Evolutionary conservation across 2,888 invertebrate genomes (phyloP), one percentile per base, ranked within the genome.

Genomic region (Notodonta dromedarius): DNA sequence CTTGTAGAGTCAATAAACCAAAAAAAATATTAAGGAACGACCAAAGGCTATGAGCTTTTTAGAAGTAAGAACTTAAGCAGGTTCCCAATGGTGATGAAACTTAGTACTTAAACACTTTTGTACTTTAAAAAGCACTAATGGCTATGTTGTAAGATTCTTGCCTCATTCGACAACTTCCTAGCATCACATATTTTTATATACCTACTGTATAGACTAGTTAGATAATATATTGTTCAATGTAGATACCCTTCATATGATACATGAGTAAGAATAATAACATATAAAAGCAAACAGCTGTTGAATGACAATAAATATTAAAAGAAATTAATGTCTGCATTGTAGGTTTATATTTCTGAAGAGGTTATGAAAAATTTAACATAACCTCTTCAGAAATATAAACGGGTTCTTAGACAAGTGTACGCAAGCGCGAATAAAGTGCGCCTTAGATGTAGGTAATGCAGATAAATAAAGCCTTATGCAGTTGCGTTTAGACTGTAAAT

Each of bases 11-110:
- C 78, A 77, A 78, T 85, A 78, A 85, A 89, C 88, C 89, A 90
- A 91, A 89, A 87, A 76, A 66, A 64, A 84, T 79, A 75, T 75
- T 82, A 81, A 82, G 74, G 78, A 85, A 86, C 88, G 91, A 92
- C 92, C 91, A 93, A 93, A 92, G 76, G 93, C 92, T 91, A 83
- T 85, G 81, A 91, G 91, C 91, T 91, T 89, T 86, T 87, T 83
- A 84, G 79, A 73, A 77, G 70, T 80, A 80, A 77, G 80, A 70
- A 72, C 71, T 68, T 67, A 61, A 68, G 56, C 67, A 71, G 69
- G 58, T 69, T 63, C 51, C 50, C 59, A 56, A 65, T 61, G 65
- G 67, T 66, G 62, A 68, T 32, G 32, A 12, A 11, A 14, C 13
- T 39, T n/a, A 12, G 53, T 53, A 53, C 53, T 53, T 54, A 39